These are phyloP conservation scores for Parnassius mnemosyne DNA, from an alignment of 2,888 invertebrate species.

Conservation along the genomic window DNA sequence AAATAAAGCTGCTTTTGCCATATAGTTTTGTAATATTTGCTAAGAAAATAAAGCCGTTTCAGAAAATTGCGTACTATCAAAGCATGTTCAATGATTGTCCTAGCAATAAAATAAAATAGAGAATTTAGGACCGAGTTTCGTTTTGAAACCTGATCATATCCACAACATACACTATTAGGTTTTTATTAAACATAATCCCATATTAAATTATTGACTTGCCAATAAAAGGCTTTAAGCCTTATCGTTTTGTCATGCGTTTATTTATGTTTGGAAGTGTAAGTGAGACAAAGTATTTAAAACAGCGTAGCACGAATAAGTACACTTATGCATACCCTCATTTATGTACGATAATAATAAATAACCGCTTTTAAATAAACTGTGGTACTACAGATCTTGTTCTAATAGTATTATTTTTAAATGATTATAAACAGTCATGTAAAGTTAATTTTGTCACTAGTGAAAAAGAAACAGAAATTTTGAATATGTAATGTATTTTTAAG, in stretches of 20 bases:
- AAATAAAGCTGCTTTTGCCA: slow-evolving; percentile 34
- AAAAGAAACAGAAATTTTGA: no score
- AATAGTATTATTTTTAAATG: no score
- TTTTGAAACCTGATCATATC: slow-evolving; percentile 48
- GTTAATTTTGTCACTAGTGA: no score
- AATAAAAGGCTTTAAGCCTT: neutral
- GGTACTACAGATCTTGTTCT: no score
- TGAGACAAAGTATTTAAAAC: neutral
- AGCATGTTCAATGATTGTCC: slow-evolving; percentile 53
- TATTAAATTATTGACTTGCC: neutral
- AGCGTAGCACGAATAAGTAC: slow-evolving; percentile 13
- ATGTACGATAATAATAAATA: no score
- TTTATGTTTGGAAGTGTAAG: neutral
- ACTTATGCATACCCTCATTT: no score
- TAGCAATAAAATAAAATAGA: slow-evolving; percentile 66
- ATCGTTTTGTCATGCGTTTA: neutral
- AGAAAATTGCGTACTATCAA: slow-evolving; percentile 60
- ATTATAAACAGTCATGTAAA: no score
- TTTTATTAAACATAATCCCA: slow-evolving; percentile 24
- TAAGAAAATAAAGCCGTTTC: slow-evolving; percentile 70
- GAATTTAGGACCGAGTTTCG: slow-evolving; percentile 44
- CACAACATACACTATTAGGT: slow-evolving; percentile 46
- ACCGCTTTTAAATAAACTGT: no score
- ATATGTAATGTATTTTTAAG: no score
- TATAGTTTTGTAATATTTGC: slow-evolving; percentile 32